phyloP scores from a whole-genome alignment of 2,888 invertebrate species.

The Acleris laterana region DNA sequence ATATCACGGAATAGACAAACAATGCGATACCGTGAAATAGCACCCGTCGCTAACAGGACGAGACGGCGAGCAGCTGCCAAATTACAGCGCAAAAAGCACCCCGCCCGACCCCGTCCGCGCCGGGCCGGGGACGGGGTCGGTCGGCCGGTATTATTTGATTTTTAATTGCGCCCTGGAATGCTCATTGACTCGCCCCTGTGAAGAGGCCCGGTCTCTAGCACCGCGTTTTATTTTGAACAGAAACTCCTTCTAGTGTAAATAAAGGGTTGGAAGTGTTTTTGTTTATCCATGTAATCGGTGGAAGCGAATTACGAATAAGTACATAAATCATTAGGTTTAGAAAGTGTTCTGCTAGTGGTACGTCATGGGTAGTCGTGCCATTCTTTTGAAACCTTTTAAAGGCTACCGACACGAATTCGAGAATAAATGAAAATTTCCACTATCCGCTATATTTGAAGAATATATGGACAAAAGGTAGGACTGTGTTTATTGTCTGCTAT shows the following conservation, averaged over 20 bases:
- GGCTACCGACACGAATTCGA: too few species aligned
- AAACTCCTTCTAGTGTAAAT: conserved; percentile 35
- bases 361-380: too few species aligned
- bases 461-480: too few species aligned
- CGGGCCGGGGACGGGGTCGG: neutral
- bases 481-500: too few species aligned
- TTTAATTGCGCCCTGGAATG: conserved; percentile 77
- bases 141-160: conserved; percentile 79
- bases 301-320: conserved; percentile 20
- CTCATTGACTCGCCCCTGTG: conserved; percentile 57
- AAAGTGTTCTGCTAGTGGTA: too few species aligned
- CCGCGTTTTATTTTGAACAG: conserved; percentile 13
- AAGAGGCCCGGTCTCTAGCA: conserved; percentile 3
- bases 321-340: too few species aligned
- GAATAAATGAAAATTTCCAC: too few species aligned
- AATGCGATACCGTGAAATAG: too few species aligned
- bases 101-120: too few species aligned
- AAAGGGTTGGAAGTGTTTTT: conserved; percentile 19
- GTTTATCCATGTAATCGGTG: conserved; percentile 25
- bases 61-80: conserved; percentile 20
- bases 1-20: too few species aligned
- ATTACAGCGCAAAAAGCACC: conserved; percentile 27
- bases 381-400: too few species aligned
- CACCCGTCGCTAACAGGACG: neutral
- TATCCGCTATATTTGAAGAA: too few species aligned